Percentiles rank a stretch among this genome's conserved stretches.
Conservation (phyloP, 2,797 vertebrate genomes). For the Platalea minor region DNA sequence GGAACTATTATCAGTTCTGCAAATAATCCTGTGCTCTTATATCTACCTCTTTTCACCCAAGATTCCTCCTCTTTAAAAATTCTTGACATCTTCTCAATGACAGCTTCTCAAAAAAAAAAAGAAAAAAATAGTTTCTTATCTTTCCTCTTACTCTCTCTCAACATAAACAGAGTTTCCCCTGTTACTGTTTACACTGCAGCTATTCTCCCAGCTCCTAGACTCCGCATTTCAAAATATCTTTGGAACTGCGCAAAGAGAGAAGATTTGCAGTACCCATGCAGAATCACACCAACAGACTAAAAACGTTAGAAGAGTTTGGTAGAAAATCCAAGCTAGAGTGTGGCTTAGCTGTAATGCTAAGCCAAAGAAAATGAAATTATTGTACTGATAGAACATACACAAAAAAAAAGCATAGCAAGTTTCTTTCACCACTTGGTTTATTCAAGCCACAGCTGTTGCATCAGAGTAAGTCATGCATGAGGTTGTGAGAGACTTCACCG, state of each 20-base stretch:
- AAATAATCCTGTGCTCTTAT: not conserved
- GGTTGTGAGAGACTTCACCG: not conserved
- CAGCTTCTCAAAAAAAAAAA: not conserved
- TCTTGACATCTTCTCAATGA: not conserved
- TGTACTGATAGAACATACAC: not conserved
- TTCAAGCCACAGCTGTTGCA: not conserved
- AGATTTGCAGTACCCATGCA: not conserved
- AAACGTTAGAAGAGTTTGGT: not conserved
- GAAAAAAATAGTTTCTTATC: not conserved
- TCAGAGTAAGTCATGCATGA: not conserved
- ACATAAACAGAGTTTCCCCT: not conserved
- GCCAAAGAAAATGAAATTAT: not conserved
- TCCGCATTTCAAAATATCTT: not conserved
- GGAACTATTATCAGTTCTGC: not conserved
- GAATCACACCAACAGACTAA: not conserved
- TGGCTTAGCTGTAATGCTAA: not conserved
- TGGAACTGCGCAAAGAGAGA: not conserved
- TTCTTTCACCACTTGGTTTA: not conserved
- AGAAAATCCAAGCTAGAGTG: not conserved
- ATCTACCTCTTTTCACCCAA: not conserved
- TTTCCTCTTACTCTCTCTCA: not conserved
- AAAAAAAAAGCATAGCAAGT: too few species aligned
- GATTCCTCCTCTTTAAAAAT: not conserved
- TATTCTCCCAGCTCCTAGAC: not conserved
- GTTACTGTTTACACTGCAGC: not conserved